phyloP scores from a whole-genome alignment of 2,888 invertebrate genomes.

The Platerodrilus igneus region DNA sequence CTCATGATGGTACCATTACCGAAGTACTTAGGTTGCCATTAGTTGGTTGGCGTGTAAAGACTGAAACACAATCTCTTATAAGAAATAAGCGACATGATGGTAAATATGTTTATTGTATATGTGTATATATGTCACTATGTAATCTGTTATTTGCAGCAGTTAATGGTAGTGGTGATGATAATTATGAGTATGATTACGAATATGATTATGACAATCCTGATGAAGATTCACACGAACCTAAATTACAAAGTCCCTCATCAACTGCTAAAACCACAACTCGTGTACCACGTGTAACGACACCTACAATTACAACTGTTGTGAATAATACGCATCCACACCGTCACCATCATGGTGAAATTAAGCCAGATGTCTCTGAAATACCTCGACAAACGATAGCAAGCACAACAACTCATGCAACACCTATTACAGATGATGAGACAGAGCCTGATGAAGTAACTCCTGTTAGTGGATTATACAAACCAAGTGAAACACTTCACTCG shows the following conservation, averaged over 20 bases:
- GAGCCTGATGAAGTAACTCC: constrained; percentile 14
- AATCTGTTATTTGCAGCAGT: constrained; percentile 6
- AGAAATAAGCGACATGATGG: constrained; percentile 25
- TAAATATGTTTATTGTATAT: constrained; percentile 5
- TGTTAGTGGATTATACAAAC: constrained; percentile 18
- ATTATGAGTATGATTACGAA: constrained; percentile 46
- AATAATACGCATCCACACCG: constrained; percentile 45
- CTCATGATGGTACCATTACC: constrained; percentile 67
- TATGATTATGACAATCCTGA: constrained; percentile 40
- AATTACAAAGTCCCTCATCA: constrained; percentile 1
- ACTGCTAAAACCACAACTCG: constrained; percentile 1
- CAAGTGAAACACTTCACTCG: constrained; percentile 20
- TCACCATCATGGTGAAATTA: constrained; percentile 49
- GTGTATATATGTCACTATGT: background rate
- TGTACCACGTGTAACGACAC: constrained; percentile 17
- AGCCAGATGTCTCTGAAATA: constrained; percentile 21
- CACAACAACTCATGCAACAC: constrained; percentile 19
- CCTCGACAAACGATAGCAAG: constrained; percentile 11
- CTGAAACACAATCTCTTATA: constrained; percentile 38
- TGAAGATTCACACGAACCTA: constrained; percentile 14
- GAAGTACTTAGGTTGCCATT: constrained; percentile 65
- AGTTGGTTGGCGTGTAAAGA: constrained; percentile 64
- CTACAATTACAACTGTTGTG: too few species aligned
- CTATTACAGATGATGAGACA: constrained; percentile 13
- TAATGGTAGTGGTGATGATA: constrained; percentile 41